Evolutionary conservation across 2,797 vertebrate species (phyloP), one percentile per base, ranked within the genome.

Genomic region (Zalophus californianus): DNA sequence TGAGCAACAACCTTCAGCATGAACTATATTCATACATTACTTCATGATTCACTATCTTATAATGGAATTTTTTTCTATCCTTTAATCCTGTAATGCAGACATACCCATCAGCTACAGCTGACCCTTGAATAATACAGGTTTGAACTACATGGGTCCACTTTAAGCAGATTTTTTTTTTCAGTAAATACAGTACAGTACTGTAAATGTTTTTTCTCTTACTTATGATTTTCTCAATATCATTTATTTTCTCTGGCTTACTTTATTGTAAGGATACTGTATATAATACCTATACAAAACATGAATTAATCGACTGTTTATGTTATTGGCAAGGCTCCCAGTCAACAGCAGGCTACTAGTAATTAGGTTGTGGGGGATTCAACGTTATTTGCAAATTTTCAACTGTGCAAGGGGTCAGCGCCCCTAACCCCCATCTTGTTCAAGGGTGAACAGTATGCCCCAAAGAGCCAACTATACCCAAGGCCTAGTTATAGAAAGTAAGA

Each of bases 21-120:
- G 9, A 82, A 94, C 9, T 72, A 4, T 85, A 88, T 48, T 94
- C 32, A 68, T 93, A 78, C 20, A 89, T 56, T 56, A 94, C 66
- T 80, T 95, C 41, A 91, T 85, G 64, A 91, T 86, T 93, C 60
- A 38, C 87, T 97, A 21, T 86, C 54, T 68, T 82, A 72, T 66
- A 84, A 90, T 66, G 58, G 41, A 60, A 52, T 62, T 94, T 86
- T 85, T 68, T 91, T 50, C 79, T 91, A 88, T 54, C 32, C 25
- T 94, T 91, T 60, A 94, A 52, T 91, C 35, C n/a, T 95, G 25
- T 38, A 93, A 93, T 54, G n/a, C 72, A 93, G 35, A 83, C 32
- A 86, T 41, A 58, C 12, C 48, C 23, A 84, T 68, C 68, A 95
- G 48, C 58, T 77, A 44, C 41, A 75, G 41, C 9, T 16, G 41